Conservation (phyloP, 2,113 vertebrate genomes). For the Rhagologus leucostigma region DNA sequence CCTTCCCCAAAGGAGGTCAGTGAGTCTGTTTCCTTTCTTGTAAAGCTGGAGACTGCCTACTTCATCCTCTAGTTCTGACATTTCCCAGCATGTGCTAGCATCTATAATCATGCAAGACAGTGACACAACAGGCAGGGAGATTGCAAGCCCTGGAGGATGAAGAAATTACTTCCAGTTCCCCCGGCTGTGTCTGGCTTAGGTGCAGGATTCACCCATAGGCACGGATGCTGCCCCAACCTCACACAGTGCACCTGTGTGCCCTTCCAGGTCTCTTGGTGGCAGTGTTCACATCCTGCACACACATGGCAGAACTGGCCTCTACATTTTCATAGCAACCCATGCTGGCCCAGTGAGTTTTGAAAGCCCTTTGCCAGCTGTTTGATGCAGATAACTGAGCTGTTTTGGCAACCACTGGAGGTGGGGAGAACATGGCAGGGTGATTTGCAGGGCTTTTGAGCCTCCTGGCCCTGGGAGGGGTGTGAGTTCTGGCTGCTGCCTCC, state of each 20-base stretch:
- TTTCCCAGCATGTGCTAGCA: neutral
- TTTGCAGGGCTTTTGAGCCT: neutral
- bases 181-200: neutral
- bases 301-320: neutral
- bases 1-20: neutral
- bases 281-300: neutral
- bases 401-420: neutral
- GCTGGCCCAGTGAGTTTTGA: neutral
- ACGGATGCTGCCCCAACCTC: rapidly evolving
- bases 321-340: neutral
- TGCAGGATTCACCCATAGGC: neutral
- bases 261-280: rapidly evolving
- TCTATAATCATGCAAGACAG: neutral
- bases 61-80: neutral
- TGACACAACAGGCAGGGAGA: rapidly evolving
- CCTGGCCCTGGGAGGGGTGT: neutral
- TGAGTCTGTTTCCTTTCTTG: neutral
- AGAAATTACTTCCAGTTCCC: neutral
- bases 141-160: neutral
- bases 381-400: neutral
- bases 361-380: neutral
- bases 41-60: neutral
- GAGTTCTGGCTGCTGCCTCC: neutral
- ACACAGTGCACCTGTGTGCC: rapidly evolving
- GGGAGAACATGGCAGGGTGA: rapidly evolving